Evolutionary conservation across 1,140 invertebrate species (phyloP), one percentile per base, ranked within the genome.

Genomic region (Ephestia elutella): DNA sequence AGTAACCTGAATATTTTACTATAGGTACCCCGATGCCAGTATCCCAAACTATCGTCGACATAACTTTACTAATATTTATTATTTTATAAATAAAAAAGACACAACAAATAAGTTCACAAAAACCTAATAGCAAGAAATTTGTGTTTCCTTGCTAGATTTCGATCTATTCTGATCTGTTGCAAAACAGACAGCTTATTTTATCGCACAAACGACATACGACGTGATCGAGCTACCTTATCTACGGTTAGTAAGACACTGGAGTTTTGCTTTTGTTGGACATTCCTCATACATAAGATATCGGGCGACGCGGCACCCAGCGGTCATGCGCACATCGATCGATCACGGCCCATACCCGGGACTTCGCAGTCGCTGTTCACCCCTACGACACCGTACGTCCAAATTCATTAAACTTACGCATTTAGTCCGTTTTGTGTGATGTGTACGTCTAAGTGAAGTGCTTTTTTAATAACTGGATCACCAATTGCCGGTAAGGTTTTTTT

Each of bases 251-350:
- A 15, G 38, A 44, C 38, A 44, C 38, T 44, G 15, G 38, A 44
- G 70, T 76, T 74, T 75, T 73, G 73, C 73, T 76, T 71, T 75
- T 75, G 70, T 68, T 63, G 57, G 68, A 64, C 69, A 70, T 70
- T 67, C 73, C 73, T 86, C 80, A 84, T 86, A 83, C 80, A 86
- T 83, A 84, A 86, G 81, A 83, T 82, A 86, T 85, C 68, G 68
- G 70, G 57, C 75, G 74, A 75, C 75, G 78, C 75, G 75, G 68
- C 49, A 65, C 61, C 66, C 71, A 48, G 73, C 62, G 60, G 66
- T 68, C 73, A 70, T 83, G 83, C 83, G 83, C 83, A 81, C 60
- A 63, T n/a, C 72, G 65, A 86, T 86, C 82, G 83, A 86, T 86
- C 18, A 58, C 70, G 56, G 69, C 72, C 73, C 75, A 58, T 68